Conservation (phyloP, 2,797 vertebrate species). For the Enteromius thamalakanensis region DNA sequence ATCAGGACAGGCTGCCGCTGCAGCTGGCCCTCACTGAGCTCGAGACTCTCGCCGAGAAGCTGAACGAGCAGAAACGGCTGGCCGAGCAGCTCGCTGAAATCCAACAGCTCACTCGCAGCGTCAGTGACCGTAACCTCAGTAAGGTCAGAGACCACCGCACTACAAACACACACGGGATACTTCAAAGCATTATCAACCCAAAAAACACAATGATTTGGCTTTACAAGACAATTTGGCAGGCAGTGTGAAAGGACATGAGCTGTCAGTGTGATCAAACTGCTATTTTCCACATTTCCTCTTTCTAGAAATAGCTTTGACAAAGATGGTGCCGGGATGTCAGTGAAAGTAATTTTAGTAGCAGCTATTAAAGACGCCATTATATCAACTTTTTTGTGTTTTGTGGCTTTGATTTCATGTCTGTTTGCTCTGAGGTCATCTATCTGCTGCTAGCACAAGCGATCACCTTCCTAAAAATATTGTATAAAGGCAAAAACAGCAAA, state of each 20-base stretch:
- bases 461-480: neutral
- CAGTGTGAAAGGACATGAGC: conserved; percentile 8
- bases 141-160: conserved; percentile 72
- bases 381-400: neutral
- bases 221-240: conserved; percentile 7
- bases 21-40: conserved; percentile 87
- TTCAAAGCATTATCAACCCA: conserved; percentile 29
- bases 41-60: conserved; percentile 84
- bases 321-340: neutral
- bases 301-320: conserved; percentile 36
- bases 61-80: conserved; percentile 86
- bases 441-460: neutral
- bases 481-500: neutral
- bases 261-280: conserved; percentile 7
- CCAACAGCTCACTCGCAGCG: conserved; percentile 83
- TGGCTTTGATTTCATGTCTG: neutral
- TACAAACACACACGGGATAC: neutral
- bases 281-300: conserved; percentile 33
- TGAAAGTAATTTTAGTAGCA: neutral
- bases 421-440: neutral
- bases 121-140: conserved; percentile 81
- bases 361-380: neutral
- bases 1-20: conserved; percentile 81
- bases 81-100: conserved; percentile 85
- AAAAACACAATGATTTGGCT: neutral